Evolutionary conservation across 2,888 invertebrate genomes (phyloP).

Genomic region (Trachelus troglodyta): DNA sequence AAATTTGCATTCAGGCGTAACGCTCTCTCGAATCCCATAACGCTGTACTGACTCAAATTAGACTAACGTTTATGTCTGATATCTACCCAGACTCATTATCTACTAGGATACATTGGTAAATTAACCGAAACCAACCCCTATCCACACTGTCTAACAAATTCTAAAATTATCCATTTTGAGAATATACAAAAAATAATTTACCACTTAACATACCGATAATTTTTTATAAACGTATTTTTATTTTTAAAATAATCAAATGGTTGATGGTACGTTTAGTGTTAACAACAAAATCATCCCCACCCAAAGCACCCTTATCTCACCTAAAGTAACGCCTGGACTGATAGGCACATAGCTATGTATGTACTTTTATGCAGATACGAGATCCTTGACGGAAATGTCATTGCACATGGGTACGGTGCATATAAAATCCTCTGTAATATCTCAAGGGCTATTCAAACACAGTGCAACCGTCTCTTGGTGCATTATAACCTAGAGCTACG

Average conservation of each 20-base stretch:
- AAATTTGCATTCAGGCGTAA: neutral
- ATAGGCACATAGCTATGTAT: neutral
- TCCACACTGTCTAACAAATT: neutral
- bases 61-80: neutral
- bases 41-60: neutral
- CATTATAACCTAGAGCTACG: conserved; percentile 2
- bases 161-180: neutral
- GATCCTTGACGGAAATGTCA: neutral
- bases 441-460: conserved; percentile 11
- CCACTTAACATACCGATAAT: no score
- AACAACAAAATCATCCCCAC: neutral
- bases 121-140: neutral
- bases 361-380: neutral
- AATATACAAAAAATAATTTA: neutral
- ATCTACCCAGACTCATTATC: neutral
- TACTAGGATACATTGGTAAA: neutral
- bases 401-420: neutral
- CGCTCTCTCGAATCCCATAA: neutral
- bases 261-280: no score
- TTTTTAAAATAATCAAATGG: no score
- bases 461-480: neutral
- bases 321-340: neutral
- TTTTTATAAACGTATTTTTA: no score
- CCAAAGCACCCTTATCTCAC: neutral
- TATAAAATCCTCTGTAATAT: conserved; percentile 1